Base-by-base conservation (phyloP, 2,113 vertebrate species). In the Ahaetulla prasina region DNA sequence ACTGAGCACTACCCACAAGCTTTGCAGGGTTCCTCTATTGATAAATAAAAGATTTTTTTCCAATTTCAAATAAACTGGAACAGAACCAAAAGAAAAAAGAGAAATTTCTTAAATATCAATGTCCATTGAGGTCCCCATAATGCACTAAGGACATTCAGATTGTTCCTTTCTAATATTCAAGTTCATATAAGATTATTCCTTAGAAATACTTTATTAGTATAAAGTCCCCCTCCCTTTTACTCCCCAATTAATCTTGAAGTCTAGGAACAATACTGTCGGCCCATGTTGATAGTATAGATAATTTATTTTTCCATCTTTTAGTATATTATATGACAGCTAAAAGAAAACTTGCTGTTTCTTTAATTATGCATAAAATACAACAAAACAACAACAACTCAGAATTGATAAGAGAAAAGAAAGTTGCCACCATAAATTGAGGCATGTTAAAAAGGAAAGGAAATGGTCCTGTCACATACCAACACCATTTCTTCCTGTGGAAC, bases 401-500 rank as follows among this genome's bases (percentile, higher is more conserved):
- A 74, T 30, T 3, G 18, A 22, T 55, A n/a, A 89, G 11, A 50
- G 23, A 89, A 94, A 90, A 50, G 92, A 92, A 95, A 50, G 85
- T 63, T 89, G 93, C 0, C 93, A 92, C 86, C 88, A 93, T 11
- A 30, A 39, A 92, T 53, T 93, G 93, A 94, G 90, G 89, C 47
- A 90, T 30, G 2, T 14, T 27, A 52, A 88, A 52, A 88, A 93
- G 85, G 50, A 89, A 89, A 92, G 85, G 57, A 93, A 39, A 27
- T 53, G 93, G 94, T 60, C 89, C 89, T 95, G 90, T 91, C 90
- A 93, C 47, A 93, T 52, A 68, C 85, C 94, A 91, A 95, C 92
- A 92, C 94, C 87, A 86, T 94, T 95, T 88, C 92, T 94, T 96
- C 95, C 94, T 93, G 63, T 90, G 87, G 74, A 96, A 94, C 91